phyloP scores from a whole-genome alignment of 2,888 invertebrate species.

The Leptothorax acervorum region DNA sequence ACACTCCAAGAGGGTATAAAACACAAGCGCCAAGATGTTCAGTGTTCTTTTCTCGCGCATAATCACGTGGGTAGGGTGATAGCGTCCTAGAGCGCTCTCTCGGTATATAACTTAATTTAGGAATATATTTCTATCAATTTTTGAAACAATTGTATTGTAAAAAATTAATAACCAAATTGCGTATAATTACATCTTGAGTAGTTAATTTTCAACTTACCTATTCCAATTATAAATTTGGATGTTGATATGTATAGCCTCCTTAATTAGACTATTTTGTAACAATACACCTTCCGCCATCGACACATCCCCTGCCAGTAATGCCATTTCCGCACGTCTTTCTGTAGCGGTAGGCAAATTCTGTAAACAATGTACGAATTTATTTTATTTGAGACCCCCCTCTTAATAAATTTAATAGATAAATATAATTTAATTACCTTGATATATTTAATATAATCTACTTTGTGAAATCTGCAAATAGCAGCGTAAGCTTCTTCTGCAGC shows the following conservation, averaged over 20 bases:
- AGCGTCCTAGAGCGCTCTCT: too few species aligned
- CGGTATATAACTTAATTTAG: neutral
- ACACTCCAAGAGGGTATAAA: too few species aligned
- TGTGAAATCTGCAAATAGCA: slow-evolving; percentile 94
- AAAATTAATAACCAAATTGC: neutral
- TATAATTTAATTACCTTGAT: slow-evolving; percentile 88
- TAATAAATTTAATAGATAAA: neutral
- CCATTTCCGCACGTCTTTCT: slow-evolving; percentile 89
- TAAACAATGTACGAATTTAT: slow-evolving; percentile 12
- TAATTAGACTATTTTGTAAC: slow-evolving; percentile 89
- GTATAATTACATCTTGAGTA: neutral
- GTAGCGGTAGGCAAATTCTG: slow-evolving; percentile 86
- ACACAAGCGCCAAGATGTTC: too few species aligned
- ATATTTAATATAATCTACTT: slow-evolving; percentile 94
- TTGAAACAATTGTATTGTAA: neutral
- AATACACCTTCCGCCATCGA: slow-evolving; percentile 91
- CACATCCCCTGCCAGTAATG: slow-evolving; percentile 89
- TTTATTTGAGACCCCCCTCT: neutral
- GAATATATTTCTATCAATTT: neutral
- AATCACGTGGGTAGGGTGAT: too few species aligned
- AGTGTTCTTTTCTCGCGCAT: too few species aligned
- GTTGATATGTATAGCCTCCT: slow-evolving; percentile 91
- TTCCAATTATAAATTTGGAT: slow-evolving; percentile 91
- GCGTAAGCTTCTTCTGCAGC: slow-evolving; percentile 98
- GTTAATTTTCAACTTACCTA: slow-evolving; percentile 86